Conservation (phyloP, 2,113 vertebrate species). For the Syrrhaptes paradoxus region DNA sequence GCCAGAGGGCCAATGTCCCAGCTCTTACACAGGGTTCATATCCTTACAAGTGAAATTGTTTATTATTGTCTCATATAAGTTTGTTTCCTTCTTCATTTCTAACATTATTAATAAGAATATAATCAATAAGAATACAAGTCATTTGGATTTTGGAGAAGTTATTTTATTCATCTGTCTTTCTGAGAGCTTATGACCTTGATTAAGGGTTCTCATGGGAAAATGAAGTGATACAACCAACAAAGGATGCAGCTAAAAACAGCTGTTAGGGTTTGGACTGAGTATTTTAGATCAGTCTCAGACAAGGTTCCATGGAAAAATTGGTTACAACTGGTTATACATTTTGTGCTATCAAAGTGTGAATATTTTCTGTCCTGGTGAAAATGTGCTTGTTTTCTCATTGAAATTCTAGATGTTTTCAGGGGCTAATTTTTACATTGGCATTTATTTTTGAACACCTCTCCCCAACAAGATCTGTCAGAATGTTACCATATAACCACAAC, state of each 20-base stretch:
- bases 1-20: not conserved
- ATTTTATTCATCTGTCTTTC: not conserved
- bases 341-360: not conserved
- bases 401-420: not conserved
- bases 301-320: not conserved
- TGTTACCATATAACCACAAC: not conserved
- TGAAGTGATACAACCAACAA: not conserved
- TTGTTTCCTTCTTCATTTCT: not conserved
- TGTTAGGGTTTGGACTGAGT: not conserved
- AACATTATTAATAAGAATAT: not conserved
- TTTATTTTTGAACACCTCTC: not conserved
- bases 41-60: not conserved
- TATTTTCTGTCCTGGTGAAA: not conserved
- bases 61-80: not conserved
- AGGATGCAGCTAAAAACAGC: not conserved
- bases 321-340: not conserved
- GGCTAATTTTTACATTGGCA: not conserved
- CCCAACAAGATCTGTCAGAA: not conserved
- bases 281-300: not conserved
- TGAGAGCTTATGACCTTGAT: accelerated
- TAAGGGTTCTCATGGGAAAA: not conserved
- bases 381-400: not conserved
- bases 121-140: not conserved
- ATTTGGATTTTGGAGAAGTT: not conserved
- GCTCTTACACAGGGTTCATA: not conserved